These are phyloP conservation scores for Rhodophaea formosa DNA, from an alignment of 2,888 invertebrate genomes.

Conservation along the genomic window DNA sequence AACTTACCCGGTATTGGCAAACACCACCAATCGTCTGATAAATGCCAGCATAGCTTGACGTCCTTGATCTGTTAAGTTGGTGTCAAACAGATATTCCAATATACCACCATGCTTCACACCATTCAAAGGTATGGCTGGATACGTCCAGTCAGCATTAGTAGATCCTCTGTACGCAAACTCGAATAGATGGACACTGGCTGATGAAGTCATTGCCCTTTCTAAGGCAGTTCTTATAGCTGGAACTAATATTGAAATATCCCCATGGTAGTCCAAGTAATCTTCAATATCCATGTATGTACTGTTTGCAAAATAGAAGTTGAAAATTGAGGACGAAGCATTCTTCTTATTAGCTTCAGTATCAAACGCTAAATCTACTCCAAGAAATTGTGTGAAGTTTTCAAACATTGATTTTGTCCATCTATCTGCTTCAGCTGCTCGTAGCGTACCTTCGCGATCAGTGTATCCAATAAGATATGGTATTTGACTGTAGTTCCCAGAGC, in stretches of 20 bases:
- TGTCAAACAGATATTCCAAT: slow-evolving; percentile 60
- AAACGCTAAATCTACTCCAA: slow-evolving; percentile 57
- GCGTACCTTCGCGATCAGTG: slow-evolving; percentile 62
- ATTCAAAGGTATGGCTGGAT: slow-evolving; percentile 48
- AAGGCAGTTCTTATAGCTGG: slow-evolving; percentile 54
- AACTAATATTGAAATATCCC: slow-evolving; percentile 57
- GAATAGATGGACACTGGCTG: slow-evolving; percentile 48
- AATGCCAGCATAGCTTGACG: slow-evolving; percentile 39
- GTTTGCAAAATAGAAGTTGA: slow-evolving; percentile 54
- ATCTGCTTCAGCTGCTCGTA: slow-evolving; percentile 52
- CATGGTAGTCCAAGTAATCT: slow-evolving; percentile 63
- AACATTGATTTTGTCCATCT: slow-evolving; percentile 60
- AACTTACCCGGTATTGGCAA: slow-evolving; percentile 59
- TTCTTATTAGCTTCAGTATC: slow-evolving; percentile 36
- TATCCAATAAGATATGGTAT: slow-evolving; percentile 63
- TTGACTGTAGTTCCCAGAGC: slow-evolving; percentile 52
- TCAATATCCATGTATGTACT: slow-evolving; percentile 52
- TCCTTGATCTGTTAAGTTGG: slow-evolving; percentile 46
- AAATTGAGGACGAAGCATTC: slow-evolving; percentile 39
- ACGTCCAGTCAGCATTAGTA: slow-evolving; percentile 53
- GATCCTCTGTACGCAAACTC: slow-evolving; percentile 62
- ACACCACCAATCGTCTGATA: slow-evolving; percentile 45
- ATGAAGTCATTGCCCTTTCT: slow-evolving; percentile 55
- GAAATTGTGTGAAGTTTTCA: slow-evolving; percentile 55
- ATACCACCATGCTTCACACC: slow-evolving; percentile 64